Percentiles rank a stretch among this genome's conserved stretches.
phyloP scores from a whole-genome alignment of 2,888 invertebrate genomes.

The Hemaris fuciformis region DNA sequence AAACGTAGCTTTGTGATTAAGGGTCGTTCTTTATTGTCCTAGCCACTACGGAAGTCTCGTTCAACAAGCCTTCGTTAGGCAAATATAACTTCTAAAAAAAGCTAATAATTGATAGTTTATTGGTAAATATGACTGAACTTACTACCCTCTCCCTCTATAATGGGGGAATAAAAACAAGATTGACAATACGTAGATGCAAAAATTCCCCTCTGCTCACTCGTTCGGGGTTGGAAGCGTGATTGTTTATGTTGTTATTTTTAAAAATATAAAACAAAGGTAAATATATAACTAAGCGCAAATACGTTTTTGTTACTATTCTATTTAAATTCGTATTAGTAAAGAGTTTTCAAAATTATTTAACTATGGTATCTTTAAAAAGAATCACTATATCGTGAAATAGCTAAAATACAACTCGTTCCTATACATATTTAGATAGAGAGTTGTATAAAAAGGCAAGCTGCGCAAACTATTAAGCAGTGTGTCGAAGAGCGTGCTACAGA shows the following conservation, averaged over 20 bases:
- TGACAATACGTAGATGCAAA: no score
- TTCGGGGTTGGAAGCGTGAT: no score
- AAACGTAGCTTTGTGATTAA: conserved; percentile 36
- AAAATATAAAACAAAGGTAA: no score
- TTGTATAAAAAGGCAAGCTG: neutral
- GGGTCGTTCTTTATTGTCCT: conserved; percentile 26
- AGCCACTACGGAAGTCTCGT: conserved; percentile 10
- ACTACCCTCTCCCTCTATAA: no score
- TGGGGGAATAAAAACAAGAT: no score
- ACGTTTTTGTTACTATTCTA: no score
- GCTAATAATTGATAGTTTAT: neutral
- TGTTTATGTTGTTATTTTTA: no score
- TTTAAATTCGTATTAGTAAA: no score
- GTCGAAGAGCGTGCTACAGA: conserved; percentile 31
- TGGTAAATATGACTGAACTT: neutral
- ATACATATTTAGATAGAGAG: neutral
- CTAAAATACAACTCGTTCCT: neutral
- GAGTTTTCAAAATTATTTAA: no score
- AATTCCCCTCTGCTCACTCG: no score
- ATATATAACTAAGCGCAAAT: no score
- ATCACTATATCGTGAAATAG: neutral
- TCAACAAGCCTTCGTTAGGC: neutral
- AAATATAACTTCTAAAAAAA: neutral
- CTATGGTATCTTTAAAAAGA: no score
- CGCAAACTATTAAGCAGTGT: conserved; percentile 26